Evolutionary conservation across 1,140 invertebrate species (phyloP), one percentile per base, ranked within the genome.

Genomic region (Lepidotrigona ventralis): DNA sequence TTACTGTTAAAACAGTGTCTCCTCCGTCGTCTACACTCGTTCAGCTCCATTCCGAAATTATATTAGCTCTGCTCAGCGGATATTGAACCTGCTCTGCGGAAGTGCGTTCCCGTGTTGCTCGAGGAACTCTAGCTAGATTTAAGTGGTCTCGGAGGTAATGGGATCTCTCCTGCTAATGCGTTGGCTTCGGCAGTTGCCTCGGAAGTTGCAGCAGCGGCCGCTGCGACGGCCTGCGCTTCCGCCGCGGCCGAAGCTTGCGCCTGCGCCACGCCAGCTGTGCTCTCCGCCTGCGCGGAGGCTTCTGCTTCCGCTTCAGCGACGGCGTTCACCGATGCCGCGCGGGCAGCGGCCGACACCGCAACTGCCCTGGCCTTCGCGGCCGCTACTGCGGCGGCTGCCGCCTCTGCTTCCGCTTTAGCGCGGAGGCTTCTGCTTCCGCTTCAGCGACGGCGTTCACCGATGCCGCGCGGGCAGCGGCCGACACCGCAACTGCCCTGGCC

Each of bases 401-500:
- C 73, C 0, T 46, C 74, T 12, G 39, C 64, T 19, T 69, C 60
- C 5, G 74, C 74, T 23, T 26, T 29, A n/a, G n/a, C n/a, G n/a
- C n/a, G n/a, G n/a, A n/a, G n/a, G n/a, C 84, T 9, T 14, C 56
- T 11, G 9, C 58, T 53, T 85, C 84, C 26, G 81, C 39, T 4
- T 39, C 0, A 15, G 60, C 80, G 19, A 73, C 58, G 9, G 80
- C 79, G 12, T 56, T 72, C 23, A 46, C 26, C 9, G 79, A 68
- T 0, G 15, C 53, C 0, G 79, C 71, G 4, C 51, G 33, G 0
- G 53, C 29, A 1, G 23, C n/a, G 33, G 64, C 80, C 2, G 73
- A 51, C 3, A 51, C 66, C 5, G 84, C 79, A 0, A 21, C n/a
- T 17, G 15, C 58, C 6, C 26, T 73, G 5, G 15, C 64, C 51